Evolutionary conservation across 1,140 invertebrate genomes (phyloP), one percentile per base, ranked within the genome.

Genomic region (Drosophila oshimai): DNA sequence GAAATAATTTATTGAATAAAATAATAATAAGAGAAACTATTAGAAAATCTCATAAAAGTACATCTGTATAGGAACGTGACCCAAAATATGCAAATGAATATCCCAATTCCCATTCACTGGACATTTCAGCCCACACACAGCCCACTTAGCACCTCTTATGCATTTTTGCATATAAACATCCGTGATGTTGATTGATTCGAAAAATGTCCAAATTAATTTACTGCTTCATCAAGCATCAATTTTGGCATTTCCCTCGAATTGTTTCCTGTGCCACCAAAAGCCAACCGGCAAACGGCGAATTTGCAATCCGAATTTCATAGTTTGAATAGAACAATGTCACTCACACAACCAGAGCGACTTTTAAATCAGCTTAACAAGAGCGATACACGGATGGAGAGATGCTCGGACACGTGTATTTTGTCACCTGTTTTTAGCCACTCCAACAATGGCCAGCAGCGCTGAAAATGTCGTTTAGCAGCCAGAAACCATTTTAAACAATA

Each of bases 401-500:
- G 24, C 33, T 39, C 41, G 54, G 39, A 70, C 55, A 72, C 33
- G 46, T 61, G 31, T 45, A 61, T 72, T 72, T 51, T 33, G 42
- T 45, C 44, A 70, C 64, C 50, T 70, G 64, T 58, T 36, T 60
- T 65, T 36, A 31, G 51, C 28, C 39, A 51, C 12, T 61, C 18
- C 12, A 61, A 71, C 54, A 71, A 71, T 70, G 44, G 51, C 54
- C 28, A 39, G 41, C 57, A 64, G 62, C 55, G 73, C 42, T 57
- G 53, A 36, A 80, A 80, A 80, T 80, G 76, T 69, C 69, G 76
- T 73, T 86, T 65, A 65, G 61, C 61, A 65, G 54, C 71, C 71
- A 74, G 81, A 71, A 76, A 71, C 54, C 70, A 79, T 75, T 81
- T 84, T 86, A 77, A 86, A 86, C 81, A 86, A 86, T 87, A 86